Conservation (phyloP, 2,113 vertebrate species). For the Nematolebias whitei region DNA sequence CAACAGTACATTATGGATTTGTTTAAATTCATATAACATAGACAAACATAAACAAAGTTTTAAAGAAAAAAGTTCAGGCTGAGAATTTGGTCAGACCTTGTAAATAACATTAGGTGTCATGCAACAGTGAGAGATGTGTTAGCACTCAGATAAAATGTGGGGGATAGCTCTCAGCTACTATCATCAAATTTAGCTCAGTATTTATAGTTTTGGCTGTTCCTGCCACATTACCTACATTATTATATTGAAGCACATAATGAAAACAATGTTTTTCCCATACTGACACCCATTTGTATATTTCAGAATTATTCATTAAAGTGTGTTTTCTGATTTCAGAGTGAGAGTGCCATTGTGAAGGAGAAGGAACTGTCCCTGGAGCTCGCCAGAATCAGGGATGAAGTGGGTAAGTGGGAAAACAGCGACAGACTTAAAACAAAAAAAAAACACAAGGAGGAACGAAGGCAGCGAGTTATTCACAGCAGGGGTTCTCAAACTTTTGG, state of each 20-base stretch:
- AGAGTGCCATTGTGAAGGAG: constrained; percentile 89
- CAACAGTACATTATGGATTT: too few species aligned
- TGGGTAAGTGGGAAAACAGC: constrained; percentile 86
- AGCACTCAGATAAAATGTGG: too few species aligned
- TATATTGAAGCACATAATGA: neutral
- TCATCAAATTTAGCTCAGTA: neutral
- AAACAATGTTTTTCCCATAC: neutral
- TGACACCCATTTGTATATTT: neutral
- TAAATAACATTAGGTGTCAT: too few species aligned
- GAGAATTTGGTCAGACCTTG: too few species aligned
- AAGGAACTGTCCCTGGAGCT: constrained; percentile 90
- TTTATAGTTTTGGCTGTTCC: neutral
- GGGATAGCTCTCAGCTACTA: neutral
- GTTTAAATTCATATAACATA: too few species aligned
- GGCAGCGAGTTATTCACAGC: too few species aligned
- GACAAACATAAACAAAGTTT: too few species aligned
- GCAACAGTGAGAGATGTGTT: too few species aligned
- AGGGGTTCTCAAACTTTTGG: too few species aligned
- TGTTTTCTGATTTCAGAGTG: constrained; percentile 83
- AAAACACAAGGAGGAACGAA: too few species aligned
- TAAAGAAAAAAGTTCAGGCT: too few species aligned
- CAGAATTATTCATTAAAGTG: neutral
- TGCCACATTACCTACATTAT: neutral
- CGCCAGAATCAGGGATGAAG: constrained; percentile 94
- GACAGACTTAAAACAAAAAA: too few species aligned